Percentiles rank a stretch among this genome's conserved stretches.
Conservation (phyloP, 1,140 invertebrate species). For the Drosophila sulfurigaster region DNA sequence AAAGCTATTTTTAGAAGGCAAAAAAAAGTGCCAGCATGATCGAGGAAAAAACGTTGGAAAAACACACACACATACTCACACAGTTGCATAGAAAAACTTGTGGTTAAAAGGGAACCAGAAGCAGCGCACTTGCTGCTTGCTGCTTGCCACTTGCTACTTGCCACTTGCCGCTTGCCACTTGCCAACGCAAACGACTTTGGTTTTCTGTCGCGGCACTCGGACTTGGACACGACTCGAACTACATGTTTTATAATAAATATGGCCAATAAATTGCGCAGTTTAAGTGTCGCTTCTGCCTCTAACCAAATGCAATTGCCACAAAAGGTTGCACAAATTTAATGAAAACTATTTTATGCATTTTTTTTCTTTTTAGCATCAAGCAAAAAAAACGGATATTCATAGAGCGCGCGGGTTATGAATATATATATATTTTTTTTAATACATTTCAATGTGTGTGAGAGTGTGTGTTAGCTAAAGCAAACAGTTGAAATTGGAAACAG, state of each 20-base stretch:
- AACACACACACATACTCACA: background rate
- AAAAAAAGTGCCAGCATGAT: slow-evolving; percentile 37
- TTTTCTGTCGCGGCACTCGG: slow-evolving; percentile 12
- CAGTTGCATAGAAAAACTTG: slow-evolving; percentile 28
- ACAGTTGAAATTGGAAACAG: slow-evolving; percentile 57
- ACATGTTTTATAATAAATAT: slow-evolving; percentile 77
- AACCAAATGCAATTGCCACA: slow-evolving; percentile 40
- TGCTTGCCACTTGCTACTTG: slow-evolving; percentile 23
- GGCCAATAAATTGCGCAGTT: slow-evolving; percentile 73
- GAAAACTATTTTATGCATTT: slow-evolving; percentile 10
- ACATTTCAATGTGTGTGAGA: background rate
- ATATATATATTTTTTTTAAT: slow-evolving; percentile 23
- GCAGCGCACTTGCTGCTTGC: slow-evolving; percentile 42
- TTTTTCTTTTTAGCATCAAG: background rate
- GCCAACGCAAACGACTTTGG: slow-evolving; percentile 36
- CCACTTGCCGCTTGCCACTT: slow-evolving; percentile 36
- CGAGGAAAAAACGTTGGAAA: slow-evolving; percentile 40
- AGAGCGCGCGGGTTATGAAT: slow-evolving; percentile 24
- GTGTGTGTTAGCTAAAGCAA: slow-evolving; percentile 43
- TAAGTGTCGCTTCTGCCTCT: slow-evolving; percentile 43
- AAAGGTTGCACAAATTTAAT: slow-evolving; percentile 43
- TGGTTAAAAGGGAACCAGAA: slow-evolving; percentile 25
- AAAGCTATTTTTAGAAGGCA: slow-evolving; percentile 75
- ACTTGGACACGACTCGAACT: slow-evolving; percentile 30
- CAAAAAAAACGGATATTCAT: slow-evolving; percentile 13